Conservation (phyloP, 2,888 invertebrate genomes). For the Dyspetes luteomarginatus region DNA sequence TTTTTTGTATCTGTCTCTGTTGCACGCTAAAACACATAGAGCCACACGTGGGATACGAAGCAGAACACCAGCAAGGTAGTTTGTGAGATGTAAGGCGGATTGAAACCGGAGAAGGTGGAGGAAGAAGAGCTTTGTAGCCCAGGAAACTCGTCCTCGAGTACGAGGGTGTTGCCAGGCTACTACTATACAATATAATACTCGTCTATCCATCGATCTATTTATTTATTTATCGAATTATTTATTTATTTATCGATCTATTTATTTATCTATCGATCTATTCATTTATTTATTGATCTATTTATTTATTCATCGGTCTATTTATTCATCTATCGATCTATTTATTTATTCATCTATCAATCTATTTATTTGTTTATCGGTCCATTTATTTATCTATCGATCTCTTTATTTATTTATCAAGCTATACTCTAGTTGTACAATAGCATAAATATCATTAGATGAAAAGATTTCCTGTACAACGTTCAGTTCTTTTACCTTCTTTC, state of each 20-base stretch:
- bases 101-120: constrained; percentile 76
- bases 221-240: not conserved
- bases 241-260: constrained; percentile 46
- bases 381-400: constrained; percentile 42
- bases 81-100: constrained; percentile 80
- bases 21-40: not conserved
- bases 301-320: not conserved
- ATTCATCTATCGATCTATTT: constrained; percentile 47
- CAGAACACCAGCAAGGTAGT: constrained; percentile 72
- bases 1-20: constrained; percentile 13
- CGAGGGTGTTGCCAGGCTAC: constrained; percentile 82
- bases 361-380: not conserved
- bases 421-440: constrained; percentile 58
- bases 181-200: constrained; percentile 60
- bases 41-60: not conserved
- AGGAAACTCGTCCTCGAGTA: constrained; percentile 65
- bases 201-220: constrained; percentile 1
- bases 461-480: too few species aligned
- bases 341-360: constrained; percentile 4
- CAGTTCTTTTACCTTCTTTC: too few species aligned
- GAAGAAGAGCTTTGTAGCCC: constrained; percentile 48
- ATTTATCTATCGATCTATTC: constrained; percentile 63
- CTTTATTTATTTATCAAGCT: too few species aligned
- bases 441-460: constrained; percentile 61
- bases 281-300: not conserved